These are phyloP conservation scores for Artibeus jamaicensis DNA, from an alignment of 2,797 vertebrate genomes.

Conservation along the genomic window DNA sequence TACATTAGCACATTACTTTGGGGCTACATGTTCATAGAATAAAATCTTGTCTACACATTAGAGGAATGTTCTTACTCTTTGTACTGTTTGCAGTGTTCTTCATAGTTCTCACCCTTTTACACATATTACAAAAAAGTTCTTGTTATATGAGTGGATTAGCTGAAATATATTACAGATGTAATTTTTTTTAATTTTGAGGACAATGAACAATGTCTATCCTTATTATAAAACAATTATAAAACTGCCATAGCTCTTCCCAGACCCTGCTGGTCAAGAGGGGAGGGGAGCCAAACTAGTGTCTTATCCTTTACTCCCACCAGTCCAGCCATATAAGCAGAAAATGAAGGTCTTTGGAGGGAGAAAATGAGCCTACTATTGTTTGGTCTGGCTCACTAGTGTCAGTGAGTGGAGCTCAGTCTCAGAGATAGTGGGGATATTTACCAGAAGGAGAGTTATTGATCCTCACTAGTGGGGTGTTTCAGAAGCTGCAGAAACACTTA, in stretches of 20 bases:
- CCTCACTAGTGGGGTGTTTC: not conserved
- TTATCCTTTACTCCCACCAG: not conserved
- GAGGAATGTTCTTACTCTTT: not conserved
- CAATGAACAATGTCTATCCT: not conserved
- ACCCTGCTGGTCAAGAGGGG: not conserved
- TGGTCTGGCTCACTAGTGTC: not conserved
- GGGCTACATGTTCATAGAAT: not conserved
- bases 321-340: not conserved
- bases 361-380: not conserved
- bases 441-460: not conserved
- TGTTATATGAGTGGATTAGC: not conserved
- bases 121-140: not conserved
- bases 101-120: rapidly evolving
- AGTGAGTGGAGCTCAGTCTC: not conserved
- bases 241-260: not conserved
- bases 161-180: not conserved
- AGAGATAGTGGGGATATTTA: not conserved
- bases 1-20: not conserved
- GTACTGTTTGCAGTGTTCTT: not conserved
- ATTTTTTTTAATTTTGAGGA: not conserved
- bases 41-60: not conserved
- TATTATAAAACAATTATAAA: not conserved
- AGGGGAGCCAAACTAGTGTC: not conserved
- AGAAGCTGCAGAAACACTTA: not conserved
- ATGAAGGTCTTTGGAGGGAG: not conserved